phyloP scores from a whole-genome alignment of 2,113 vertebrate species.

The Cochlearius cochlearius region DNA sequence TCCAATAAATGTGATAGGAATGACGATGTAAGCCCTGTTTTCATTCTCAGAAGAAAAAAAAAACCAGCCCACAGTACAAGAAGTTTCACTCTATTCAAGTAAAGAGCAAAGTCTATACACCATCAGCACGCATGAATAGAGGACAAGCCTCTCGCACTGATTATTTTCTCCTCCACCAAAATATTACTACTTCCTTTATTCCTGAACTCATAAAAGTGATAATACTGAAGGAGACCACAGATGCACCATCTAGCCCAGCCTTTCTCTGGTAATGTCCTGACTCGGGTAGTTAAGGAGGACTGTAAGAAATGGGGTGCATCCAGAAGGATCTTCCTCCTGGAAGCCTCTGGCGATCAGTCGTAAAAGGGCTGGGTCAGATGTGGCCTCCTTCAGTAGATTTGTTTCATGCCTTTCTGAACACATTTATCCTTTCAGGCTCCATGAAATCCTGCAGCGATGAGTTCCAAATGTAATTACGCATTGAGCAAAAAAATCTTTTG shows the following conservation, averaged over 20 bases:
- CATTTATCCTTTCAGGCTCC: background rate
- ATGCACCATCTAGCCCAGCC: background rate
- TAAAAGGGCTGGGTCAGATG: background rate
- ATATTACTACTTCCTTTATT: background rate
- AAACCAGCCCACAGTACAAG: background rate
- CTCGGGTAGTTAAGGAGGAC: background rate
- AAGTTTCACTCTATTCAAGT: background rate
- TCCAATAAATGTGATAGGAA: background rate
- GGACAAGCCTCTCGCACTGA: background rate
- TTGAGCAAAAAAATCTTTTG: background rate
- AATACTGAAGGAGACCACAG: background rate
- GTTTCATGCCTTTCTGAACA: background rate
- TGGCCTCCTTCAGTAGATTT: background rate
- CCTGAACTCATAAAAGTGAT: background rate
- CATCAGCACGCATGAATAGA: background rate
- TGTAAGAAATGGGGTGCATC: background rate
- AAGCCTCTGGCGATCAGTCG: background rate
- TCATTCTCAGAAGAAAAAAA: background rate
- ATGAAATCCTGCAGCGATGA: background rate
- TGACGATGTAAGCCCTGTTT: background rate
- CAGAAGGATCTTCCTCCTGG: background rate
- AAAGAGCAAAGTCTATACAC: background rate
- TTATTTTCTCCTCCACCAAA: background rate
- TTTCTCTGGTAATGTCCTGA: background rate
- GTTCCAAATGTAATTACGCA: background rate